These are phyloP conservation scores for Nomada flava DNA, from an alignment of 2,888 invertebrate species.

Conservation along the genomic window DNA sequence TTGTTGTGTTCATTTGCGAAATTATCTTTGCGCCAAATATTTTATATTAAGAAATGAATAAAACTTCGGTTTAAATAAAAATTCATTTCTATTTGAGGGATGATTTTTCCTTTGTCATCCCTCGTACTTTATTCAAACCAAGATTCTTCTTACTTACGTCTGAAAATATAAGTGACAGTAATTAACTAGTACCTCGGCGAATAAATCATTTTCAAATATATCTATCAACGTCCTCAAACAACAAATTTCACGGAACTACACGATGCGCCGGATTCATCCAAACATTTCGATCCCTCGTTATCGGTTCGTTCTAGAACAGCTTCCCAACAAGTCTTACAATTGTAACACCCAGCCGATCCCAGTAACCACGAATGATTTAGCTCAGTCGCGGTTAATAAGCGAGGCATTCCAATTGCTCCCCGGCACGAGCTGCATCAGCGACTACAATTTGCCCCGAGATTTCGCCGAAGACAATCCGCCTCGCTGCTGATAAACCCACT, in stretches of 20 bases:
- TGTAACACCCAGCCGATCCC: background rate
- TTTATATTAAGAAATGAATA: too few relatives aligned
- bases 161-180: too few relatives aligned
- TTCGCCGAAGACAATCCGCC: conserved; percentile 4
- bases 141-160: too few relatives aligned
- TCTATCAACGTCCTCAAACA: too few relatives aligned
- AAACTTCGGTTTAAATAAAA: too few relatives aligned
- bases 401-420: background rate
- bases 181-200: too few relatives aligned
- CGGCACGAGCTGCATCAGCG: background rate
- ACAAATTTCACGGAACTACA: too few relatives aligned
- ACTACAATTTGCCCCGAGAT: background rate
- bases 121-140: background rate
- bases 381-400: background rate
- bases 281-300: background rate
- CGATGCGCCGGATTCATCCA: background rate
- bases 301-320: too few relatives aligned
- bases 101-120: background rate
- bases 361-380: background rate
- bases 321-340: background rate
- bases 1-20: too few relatives aligned
- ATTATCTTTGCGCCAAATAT: too few relatives aligned
- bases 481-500: background rate
- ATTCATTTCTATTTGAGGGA: too few relatives aligned
- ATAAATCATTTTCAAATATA: too few relatives aligned